phyloP scores from a whole-genome alignment of 2,888 invertebrate genomes.

The Mythimna albipuncta region DNA sequence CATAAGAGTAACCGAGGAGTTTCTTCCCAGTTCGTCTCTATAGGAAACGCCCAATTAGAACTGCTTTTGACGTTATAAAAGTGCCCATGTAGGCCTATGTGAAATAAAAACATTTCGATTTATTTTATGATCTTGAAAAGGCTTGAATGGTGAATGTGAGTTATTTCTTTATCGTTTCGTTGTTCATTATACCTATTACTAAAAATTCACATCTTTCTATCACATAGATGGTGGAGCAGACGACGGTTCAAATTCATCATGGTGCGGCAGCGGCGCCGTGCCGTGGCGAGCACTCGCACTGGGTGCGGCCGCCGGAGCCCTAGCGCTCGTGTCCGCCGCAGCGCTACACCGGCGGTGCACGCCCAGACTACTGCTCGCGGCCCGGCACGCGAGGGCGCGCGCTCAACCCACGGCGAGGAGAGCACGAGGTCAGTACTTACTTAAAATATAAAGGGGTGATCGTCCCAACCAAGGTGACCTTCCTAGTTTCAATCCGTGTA shows the following conservation, averaged over 20 bases:
- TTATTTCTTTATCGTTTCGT: no score
- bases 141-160: no score
- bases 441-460: no score
- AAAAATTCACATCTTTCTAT: background rate
- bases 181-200: background rate
- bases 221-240: constrained; percentile 58
- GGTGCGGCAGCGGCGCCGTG: constrained; percentile 81
- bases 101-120: no score
- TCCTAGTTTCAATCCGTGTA: no score
- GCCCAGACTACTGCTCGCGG: constrained; percentile 82
- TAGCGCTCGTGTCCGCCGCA: constrained; percentile 85
- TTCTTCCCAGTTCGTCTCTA: no score
- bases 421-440: constrained; percentile 78
- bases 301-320: constrained; percentile 85
- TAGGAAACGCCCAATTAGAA: no score
- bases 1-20: no score
- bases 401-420: constrained; percentile 79
- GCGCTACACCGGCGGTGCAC: constrained; percentile 89
- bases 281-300: constrained; percentile 91
- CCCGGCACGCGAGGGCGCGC: constrained; percentile 79
- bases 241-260: constrained; percentile 54
- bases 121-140: no score
- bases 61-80: no score
- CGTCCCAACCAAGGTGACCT: no score
- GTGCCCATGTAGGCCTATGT: no score